Percentiles rank a stretch among this genome's conserved stretches.
Conservation (phyloP, 35 echinoderm and acorn worm species). For the Heliocidaris erythrogramma region DNA sequence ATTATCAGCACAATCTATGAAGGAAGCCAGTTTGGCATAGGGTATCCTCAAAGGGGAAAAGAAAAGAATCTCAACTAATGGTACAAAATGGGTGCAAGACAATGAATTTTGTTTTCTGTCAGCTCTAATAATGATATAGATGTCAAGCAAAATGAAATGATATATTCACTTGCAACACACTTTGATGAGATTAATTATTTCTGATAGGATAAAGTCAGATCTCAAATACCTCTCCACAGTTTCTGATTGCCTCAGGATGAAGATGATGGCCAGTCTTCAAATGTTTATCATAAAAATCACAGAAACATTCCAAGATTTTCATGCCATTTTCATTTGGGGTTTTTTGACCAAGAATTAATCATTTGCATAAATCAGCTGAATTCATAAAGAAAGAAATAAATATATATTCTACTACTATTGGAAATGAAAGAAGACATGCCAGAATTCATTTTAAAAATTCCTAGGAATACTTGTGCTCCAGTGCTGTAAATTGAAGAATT, state of each 20-base stretch:
- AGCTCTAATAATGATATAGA: background rate
- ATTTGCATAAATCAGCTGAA: background rate
- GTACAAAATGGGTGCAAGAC: slow-evolving; percentile 1
- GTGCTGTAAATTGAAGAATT: background rate
- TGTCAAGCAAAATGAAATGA: background rate
- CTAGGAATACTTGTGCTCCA: background rate
- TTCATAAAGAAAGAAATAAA: background rate
- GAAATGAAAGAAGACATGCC: background rate
- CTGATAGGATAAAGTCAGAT: background rate
- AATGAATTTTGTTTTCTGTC: background rate
- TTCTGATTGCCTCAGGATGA: background rate
- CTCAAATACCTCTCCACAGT: background rate
- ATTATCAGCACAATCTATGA: slow-evolving; percentile 3
- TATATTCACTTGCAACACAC: background rate
- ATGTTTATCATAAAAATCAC: background rate
- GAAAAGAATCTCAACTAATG: background rate
- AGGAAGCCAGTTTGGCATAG: background rate
- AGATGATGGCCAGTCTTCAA: background rate
- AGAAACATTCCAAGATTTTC: background rate
- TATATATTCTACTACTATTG: background rate
- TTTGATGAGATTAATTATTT: background rate
- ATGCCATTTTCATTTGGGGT: background rate
- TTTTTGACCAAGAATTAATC: background rate
- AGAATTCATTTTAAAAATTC: background rate
- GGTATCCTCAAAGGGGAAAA: background rate